Evolutionary conservation across 2,888 invertebrate genomes (phyloP).

Genomic region (Tetragnatha montana): DNA sequence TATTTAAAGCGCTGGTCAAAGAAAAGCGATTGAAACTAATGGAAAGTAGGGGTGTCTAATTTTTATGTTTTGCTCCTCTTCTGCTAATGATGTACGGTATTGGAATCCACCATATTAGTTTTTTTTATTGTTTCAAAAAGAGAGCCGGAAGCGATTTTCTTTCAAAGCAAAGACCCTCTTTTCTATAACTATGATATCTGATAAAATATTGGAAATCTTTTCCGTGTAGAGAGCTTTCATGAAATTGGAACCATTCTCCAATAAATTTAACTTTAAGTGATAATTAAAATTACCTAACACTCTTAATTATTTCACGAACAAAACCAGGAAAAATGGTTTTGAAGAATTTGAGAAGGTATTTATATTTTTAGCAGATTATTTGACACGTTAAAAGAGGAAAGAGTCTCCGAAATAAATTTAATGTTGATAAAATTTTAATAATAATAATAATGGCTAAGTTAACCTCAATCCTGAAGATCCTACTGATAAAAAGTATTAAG

Average conservation of each 20-base stretch:
- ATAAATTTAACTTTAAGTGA: too few relatives aligned
- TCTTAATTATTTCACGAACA: too few relatives aligned
- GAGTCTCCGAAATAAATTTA: too few relatives aligned
- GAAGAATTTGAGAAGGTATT: too few relatives aligned
- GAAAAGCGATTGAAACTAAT: not conserved
- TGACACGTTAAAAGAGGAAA: too few relatives aligned
- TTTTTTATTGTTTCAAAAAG: not conserved
- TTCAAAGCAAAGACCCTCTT: not conserved
- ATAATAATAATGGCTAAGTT: too few relatives aligned
- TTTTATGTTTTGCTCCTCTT: not conserved
- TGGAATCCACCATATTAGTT: not conserved
- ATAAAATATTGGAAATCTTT: not conserved
- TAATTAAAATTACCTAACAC: too few relatives aligned
- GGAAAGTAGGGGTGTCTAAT: not conserved
- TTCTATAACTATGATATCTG: not conserved
- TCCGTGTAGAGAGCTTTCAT: not conserved
- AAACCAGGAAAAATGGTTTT: too few relatives aligned
- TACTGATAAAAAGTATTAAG: too few relatives aligned
- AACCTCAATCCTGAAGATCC: too few relatives aligned
- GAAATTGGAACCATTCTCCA: not conserved
- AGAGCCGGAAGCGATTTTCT: not conserved
- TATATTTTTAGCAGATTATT: too few relatives aligned
- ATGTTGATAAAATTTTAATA: too few relatives aligned
- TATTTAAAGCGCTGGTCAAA: not conserved
- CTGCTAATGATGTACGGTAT: not conserved